Evolutionary conservation across 2,888 invertebrate genomes (phyloP).

Genomic region (Ornithoptera priamus): DNA sequence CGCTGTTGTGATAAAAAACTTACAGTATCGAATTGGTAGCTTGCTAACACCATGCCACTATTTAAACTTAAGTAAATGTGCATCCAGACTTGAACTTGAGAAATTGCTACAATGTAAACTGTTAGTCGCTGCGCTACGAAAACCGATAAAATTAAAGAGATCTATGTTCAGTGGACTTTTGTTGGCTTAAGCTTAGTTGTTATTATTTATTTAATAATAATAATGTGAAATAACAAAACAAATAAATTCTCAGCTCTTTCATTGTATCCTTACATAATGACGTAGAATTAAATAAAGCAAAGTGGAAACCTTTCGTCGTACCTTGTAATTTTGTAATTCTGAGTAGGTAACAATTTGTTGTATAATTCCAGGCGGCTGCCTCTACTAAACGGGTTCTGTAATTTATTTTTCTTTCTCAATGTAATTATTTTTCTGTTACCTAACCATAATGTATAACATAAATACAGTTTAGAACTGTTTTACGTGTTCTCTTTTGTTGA

Average conservation of each 20-base stretch:
- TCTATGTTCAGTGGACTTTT: too few relatives aligned
- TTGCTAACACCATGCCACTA: too few relatives aligned
- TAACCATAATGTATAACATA: neutral
- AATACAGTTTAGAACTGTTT: neutral
- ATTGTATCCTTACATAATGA: neutral
- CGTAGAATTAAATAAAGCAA: slow-evolving; percentile 4
- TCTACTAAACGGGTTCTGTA: neutral
- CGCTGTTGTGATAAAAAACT: too few relatives aligned
- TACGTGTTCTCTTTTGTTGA: too few relatives aligned
- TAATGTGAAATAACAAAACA: neutral
- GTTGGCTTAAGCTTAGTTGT: too few relatives aligned
- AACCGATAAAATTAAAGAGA: too few relatives aligned
- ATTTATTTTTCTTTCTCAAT: neutral
- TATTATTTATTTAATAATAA: neutral
- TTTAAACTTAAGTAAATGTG: too few relatives aligned
- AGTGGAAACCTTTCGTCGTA: neutral
- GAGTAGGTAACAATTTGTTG: neutral
- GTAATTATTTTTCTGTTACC: neutral
- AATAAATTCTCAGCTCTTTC: neutral
- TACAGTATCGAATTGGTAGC: too few relatives aligned
- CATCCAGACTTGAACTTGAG: too few relatives aligned
- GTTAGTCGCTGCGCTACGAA: too few relatives aligned
- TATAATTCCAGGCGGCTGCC: neutral
- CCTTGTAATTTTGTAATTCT: slow-evolving; percentile 8
- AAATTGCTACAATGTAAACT: too few relatives aligned